Base-by-base conservation (phyloP, 2,113 vertebrate genomes). In the Peromyscus maniculatus region DNA sequence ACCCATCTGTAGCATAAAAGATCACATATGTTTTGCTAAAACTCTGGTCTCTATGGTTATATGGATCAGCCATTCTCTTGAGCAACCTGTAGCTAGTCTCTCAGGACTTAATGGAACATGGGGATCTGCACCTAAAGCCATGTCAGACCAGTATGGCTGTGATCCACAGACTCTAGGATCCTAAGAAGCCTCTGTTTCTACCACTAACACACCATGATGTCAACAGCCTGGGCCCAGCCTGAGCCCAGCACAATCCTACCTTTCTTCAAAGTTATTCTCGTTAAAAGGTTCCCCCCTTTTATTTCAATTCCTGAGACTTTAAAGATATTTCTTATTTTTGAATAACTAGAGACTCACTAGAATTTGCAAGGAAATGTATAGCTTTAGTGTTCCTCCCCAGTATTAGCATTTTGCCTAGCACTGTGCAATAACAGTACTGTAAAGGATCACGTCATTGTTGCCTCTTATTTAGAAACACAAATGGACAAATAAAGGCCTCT, bases 391-490 rank as follows among this genome's bases (percentile, higher is more conserved):
- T 43, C 39, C 43, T 77, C n/a, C n/a, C 19, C n/a, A 19, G 4
- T 21, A 4, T 49, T 66, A 33, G 31, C 43, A 64, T 87, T 24
- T 86, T 78, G 26, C 4, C 17, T 78, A 77, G 55, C 4, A 3
- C 10, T 52, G 11, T 33, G 7, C 19, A 43, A 21, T 26, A 66
- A 3, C 24, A 67, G 49, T 46, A 21, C 22, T 1, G 1, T 21
- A 21, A 39, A n/a, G 10, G 72, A 16, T 33, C 17, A 5, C 13
- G 33, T 12, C 67, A 83, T 22, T 17, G 59, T 62, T 89, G 80
- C 67, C n/a, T 67, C 49, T 52, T 83, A 26, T 72, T 92, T 94
- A 64, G 91, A 43, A 93, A 80, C 17, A 55, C 26, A 95, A 89
- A 39, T 55, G 80, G 59, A 74, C 24, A 46, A 64, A 91, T 5